phyloP scores from a whole-genome alignment of 1,140 invertebrate species.

The Paracyclopina nana region DNA sequence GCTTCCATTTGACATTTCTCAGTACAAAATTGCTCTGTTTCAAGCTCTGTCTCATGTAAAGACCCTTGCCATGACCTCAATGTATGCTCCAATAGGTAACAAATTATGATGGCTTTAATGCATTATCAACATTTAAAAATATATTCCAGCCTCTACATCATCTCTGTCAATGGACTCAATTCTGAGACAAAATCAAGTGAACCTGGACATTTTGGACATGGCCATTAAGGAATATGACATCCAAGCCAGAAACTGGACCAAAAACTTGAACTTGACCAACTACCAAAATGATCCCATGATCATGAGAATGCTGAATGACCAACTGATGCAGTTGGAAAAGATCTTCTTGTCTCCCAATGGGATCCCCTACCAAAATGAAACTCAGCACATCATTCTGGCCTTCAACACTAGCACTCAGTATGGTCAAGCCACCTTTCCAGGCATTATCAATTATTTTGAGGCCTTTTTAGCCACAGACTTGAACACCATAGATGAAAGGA shows the following conservation, averaged over 20 bases:
- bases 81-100: too few species aligned
- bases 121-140: too few species aligned
- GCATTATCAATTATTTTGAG: too few species aligned
- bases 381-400: not conserved
- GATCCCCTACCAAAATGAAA: not conserved
- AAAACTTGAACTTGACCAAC: not conserved
- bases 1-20: not conserved
- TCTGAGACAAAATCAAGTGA: too few species aligned
- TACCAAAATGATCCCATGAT: conserved; percentile 1
- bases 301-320: conserved; percentile 3
- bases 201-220: not conserved
- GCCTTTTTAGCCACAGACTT: not conserved
- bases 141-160: not conserved
- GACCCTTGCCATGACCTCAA: not conserved
- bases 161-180: too few species aligned
- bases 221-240: not conserved
- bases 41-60: not conserved
- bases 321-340: not conserved
- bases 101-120: too few species aligned
- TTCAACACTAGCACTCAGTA: not conserved
- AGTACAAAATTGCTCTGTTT: not conserved
- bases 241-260: not conserved
- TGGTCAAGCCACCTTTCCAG: not conserved
- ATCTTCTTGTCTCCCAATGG: not conserved
- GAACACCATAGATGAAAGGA: not conserved